Conservation (phyloP, 2,888 invertebrate species). For the Parnassius glacialis region DNA sequence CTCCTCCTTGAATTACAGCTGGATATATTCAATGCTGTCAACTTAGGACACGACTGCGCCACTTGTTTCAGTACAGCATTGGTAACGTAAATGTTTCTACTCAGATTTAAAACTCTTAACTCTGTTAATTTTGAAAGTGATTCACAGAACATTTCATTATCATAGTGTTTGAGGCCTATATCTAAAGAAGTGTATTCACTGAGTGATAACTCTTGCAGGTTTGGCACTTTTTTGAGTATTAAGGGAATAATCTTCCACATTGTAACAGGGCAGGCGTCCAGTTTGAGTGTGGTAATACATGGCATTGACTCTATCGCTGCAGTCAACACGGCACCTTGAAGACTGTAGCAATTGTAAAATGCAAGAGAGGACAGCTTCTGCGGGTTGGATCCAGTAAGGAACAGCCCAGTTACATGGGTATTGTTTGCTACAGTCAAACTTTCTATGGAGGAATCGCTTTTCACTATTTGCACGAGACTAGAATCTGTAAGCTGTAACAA, state of each 20-base stretch:
- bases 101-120: constrained; percentile 67
- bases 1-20: constrained; percentile 59
- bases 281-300: constrained; percentile 52
- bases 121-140: constrained; percentile 62
- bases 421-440: constrained; percentile 62
- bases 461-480: constrained; percentile 64
- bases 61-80: constrained; percentile 76
- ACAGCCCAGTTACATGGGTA: constrained; percentile 66
- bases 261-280: constrained; percentile 60
- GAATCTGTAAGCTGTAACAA: constrained; percentile 64
- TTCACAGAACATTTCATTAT: constrained; percentile 58
- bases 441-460: constrained; percentile 58
- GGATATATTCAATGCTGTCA: constrained; percentile 70
- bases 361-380: constrained; percentile 51
- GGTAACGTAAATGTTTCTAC: constrained; percentile 69
- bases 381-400: constrained; percentile 57
- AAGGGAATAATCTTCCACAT: constrained; percentile 66
- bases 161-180: constrained; percentile 38
- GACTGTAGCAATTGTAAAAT: constrained; percentile 69
- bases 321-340: constrained; percentile 63
- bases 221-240: constrained; percentile 59
- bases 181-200: constrained; percentile 60
- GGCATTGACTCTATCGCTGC: constrained; percentile 57
- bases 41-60: constrained; percentile 64
- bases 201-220: constrained; percentile 60